Base-by-base conservation (phyloP, 2,113 vertebrate species). In the Setophaga petechia region DNA sequence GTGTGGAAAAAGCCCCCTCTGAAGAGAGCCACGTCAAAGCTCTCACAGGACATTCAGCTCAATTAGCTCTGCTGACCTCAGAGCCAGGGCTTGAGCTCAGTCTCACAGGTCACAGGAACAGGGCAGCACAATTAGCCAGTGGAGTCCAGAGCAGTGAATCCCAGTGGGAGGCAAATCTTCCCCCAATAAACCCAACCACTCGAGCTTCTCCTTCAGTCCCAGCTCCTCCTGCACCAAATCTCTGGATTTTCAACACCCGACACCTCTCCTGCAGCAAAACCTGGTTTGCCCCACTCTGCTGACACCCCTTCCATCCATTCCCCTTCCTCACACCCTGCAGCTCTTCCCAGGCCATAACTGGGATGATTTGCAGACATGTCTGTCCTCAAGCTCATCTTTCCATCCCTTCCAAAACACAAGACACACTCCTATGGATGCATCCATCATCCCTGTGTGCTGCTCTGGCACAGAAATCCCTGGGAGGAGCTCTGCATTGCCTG, bases 141-240 rank as follows among this genome's bases (percentile, higher is more conserved):
- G 1, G 66, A 71, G 39, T 35, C 58, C 0, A 0, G 14, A 33
- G 73, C 1, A 2, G 55, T 13, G 55, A 63, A 43, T 72, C 57
- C 52, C 72, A 28, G 12, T 0, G 2, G 49, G 72, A 66, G 7
- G 55, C 28, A 73, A 37, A 67, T 68, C 79, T 66, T 30, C 30
- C 21, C 43, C 16, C 0, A 37, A 51, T 3, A 51, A 43, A 61
- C 68, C 9, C 39, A 52, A 17, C 27, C 5, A 0, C 2, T 2
- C 2, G 1, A 72, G 47, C n/a, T 46, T 31, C 51, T 67, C 44
- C 46, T 87, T 73, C 19, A 1, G 16, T 10, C 55, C 31, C 66
- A 71, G 67, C 67, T 61, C 51, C 37, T 84, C 78, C 66, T 35
- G 33, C 11, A 3, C 46, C 0, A 0, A 12, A 1, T 24, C 49